Conservation (phyloP, 2,888 invertebrate species). For the Macrosiphum euphorbiae region DNA sequence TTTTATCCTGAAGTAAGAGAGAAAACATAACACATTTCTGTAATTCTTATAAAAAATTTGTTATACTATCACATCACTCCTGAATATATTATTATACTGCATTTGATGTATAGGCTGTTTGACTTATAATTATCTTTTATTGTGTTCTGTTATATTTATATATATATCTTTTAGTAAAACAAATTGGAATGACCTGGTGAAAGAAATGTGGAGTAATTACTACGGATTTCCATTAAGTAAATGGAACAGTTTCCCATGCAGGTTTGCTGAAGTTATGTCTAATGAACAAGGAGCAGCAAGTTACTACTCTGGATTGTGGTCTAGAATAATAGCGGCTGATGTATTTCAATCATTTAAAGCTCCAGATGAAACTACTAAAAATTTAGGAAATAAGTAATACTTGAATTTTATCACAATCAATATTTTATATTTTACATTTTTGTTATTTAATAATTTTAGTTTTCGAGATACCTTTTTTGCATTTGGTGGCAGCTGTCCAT, state of each 20-base stretch:
- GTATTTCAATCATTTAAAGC: constrained; percentile 88
- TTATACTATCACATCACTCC: neutral
- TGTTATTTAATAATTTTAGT: constrained; percentile 66
- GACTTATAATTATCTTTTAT: neutral
- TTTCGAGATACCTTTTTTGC: constrained; percentile 88
- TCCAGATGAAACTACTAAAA: constrained; percentile 70
- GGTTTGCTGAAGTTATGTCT: constrained; percentile 85
- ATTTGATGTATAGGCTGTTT: neutral
- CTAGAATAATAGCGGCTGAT: constrained; percentile 91
- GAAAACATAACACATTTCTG: neutral
- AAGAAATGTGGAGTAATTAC: constrained; percentile 85
- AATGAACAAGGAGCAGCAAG: constrained; percentile 89
- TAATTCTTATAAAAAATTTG: neutral
- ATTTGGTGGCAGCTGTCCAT: constrained; percentile 84
- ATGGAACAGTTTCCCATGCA: constrained; percentile 87
- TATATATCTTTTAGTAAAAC: constrained; percentile 72
- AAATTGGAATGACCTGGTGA: constrained; percentile 86
- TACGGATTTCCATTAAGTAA: constrained; percentile 82
- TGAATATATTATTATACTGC: neutral
- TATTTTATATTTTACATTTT: constrained; percentile 21
- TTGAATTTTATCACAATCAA: neutral
- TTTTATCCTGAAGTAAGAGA: neutral
- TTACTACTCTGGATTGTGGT: constrained; percentile 84
- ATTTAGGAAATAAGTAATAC: constrained; percentile 68
- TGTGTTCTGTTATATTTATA: neutral